Base-by-base conservation (phyloP, 2,888 invertebrate genomes). In the Arge pagana region DNA sequence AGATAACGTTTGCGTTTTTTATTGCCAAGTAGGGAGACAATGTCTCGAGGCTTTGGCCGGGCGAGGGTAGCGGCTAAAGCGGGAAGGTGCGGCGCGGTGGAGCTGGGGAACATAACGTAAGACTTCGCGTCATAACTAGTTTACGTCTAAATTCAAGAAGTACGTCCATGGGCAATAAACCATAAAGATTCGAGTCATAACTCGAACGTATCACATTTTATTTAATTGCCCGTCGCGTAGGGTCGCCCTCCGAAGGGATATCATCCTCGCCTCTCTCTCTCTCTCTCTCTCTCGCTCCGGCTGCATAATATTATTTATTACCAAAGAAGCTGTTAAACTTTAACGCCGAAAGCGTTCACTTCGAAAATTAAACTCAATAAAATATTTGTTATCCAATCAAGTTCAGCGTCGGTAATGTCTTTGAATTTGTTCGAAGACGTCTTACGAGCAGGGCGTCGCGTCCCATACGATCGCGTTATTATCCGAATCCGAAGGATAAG, bases 261-360 rank as follows among this genome's bases (percentile, higher is more conserved):
- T 16, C 10, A 7, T n/a, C 15, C 15, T 33, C 15, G 8, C 13
- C 11, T 33, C 7, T 8, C 3, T 31, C 33, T 33, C 15, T 3
- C 3, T 3, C n/a, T 13, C 13, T 56, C 19, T 36, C 26, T 43
- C 54, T 56, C 49, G 48, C 57, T 60, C 60, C 60, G 65, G 67
- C 66, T 73, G 74, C 73, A 74, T 74, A 74, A 74, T 73, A 74
- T 75, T 76, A 76, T 76, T 76, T 76, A 75, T 75, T 74, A 65
- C 72, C 67, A 58, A 72, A 72, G 70, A 66, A 67, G 72, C 71
- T 70, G 71, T 75, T 75, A 74, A 73, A 71, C 57, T 74, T 75
- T 72, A 72, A 70, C 19, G 24, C 16, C 18, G 28, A 26, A n/a
- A 26, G 28, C 10, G 19, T 15, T 66, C 61, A 63, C 63, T 70